Evolutionary conservation across 2,888 invertebrate species (phyloP), one percentile per base, ranked within the genome.

Genomic region (Carabus problematicus): DNA sequence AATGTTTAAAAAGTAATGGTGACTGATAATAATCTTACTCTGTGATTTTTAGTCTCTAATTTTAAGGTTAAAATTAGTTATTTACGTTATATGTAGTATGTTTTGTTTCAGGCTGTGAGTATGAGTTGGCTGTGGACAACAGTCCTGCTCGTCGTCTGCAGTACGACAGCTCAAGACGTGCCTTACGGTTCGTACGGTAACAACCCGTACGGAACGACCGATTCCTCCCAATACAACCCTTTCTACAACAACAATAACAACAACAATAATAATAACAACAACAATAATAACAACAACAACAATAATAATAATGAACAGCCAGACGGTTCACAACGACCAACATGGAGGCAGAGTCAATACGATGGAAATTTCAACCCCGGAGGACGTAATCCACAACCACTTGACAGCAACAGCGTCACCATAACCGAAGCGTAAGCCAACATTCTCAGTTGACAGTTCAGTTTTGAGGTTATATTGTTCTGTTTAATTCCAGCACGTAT

Each of bases 401-500:
- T 56, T 8, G 64, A 66, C 29, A 66, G 58, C 14, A 71, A 71
- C 41, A 71, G 70, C 47, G 63, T 71, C 11, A 67, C 66, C 43
- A 71, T 71, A 12, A 70, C 54, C 14, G 71, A 71, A 63, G 71
- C 71, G 71, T 71, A 71, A 66, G 71, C 67, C 56, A n/a, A 54
- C 1, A 54, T 18, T 3, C 11, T 2, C 39, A 8, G 1, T 58
- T 40, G 47, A 18, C 52, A 43, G 8, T 4, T 29, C 1, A 11
- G 45, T 45, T 42, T 1, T 45, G 45, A 14, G 45, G 14, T 45
- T 45, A 12, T 45, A 12, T 45, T 45, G 45, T 14, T 45, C 3
- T 12, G 43, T 72, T 58, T 61, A 55, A 41, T 84, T 84, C 42
- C 83, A 95, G 95, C 70, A 94, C 94, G 8, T 97, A 97, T 81